phyloP scores from a whole-genome alignment of 1,140 invertebrate species.

The Conus ventricosus region DNA sequence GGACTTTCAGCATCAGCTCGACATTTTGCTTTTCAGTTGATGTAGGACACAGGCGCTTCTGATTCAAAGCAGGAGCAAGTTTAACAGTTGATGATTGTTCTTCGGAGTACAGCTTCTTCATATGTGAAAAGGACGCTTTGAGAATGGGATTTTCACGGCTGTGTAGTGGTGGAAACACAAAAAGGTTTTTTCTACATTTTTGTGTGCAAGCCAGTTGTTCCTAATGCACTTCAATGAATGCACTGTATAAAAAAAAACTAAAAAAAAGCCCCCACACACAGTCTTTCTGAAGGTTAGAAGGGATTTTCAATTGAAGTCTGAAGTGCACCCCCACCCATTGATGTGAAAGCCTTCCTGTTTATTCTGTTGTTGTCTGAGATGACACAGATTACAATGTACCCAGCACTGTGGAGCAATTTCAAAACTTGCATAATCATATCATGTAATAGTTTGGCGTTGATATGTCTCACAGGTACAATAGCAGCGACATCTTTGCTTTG shows the following conservation, averaged over 20 bases:
- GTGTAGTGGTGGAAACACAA: neutral
- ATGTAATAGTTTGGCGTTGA: neutral
- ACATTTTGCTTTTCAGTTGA: slow-evolving; percentile 16
- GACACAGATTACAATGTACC: neutral
- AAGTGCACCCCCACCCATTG: slow-evolving; percentile 4
- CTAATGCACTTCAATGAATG: slow-evolving; percentile 1
- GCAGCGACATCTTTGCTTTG: neutral
- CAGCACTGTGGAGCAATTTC: neutral
- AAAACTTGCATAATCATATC: slow-evolving; percentile 8
- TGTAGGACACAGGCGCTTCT: slow-evolving; percentile 4
- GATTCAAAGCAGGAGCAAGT: slow-evolving; percentile 17
- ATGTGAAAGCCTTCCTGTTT: neutral
- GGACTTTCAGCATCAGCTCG: slow-evolving; percentile 2
- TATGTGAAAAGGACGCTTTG: neutral
- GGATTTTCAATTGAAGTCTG: neutral
- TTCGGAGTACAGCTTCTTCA: neutral
- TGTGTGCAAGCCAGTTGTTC: slow-evolving; percentile 5
- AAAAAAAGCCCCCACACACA: no score
- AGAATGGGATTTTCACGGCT: neutral
- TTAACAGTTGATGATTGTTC: slow-evolving; percentile 1
- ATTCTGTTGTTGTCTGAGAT: slow-evolving; percentile 17
- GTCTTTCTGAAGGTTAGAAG: neutral
- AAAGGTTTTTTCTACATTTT: neutral
- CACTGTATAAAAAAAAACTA: neutral
- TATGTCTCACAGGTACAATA: no score